Conservation (phyloP, 2,888 invertebrate genomes). For the Drosophila neonasuta region DNA sequence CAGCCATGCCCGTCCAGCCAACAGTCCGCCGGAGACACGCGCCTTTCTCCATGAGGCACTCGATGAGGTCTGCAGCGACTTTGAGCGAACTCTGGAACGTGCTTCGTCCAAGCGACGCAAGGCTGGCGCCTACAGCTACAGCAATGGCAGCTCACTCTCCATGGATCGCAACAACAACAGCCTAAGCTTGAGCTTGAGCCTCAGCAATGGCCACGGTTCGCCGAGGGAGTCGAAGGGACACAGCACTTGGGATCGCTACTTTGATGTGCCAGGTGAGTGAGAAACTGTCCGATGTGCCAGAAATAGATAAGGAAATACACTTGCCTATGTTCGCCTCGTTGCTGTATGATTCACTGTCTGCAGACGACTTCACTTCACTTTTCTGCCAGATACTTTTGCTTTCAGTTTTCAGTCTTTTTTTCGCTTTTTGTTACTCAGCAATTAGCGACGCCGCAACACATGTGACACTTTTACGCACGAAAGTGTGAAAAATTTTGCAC, state of each 20-base stretch:
- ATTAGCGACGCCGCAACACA: constrained; percentile 67
- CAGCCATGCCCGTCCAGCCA: constrained; percentile 46
- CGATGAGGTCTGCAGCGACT: constrained; percentile 87
- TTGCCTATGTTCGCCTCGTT: constrained; percentile 27
- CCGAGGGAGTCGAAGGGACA: constrained; percentile 34
- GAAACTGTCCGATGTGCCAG: neutral
- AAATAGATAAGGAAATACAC: constrained; percentile 55
- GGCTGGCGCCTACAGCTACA: constrained; percentile 38
- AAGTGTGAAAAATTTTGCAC: constrained; percentile 69
- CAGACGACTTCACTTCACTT: constrained; percentile 34
- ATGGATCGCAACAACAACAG: constrained; percentile 79
- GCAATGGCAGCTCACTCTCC: constrained; percentile 38
- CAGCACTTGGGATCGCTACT: constrained; percentile 70
- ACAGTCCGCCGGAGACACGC: constrained; percentile 81
- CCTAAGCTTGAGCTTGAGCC: constrained; percentile 53
- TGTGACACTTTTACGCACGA: constrained; percentile 74
- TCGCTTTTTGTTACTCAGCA: constrained; percentile 53
- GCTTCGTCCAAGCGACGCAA: constrained; percentile 82
- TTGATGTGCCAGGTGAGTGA: constrained; percentile 77
- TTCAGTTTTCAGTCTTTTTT: constrained; percentile 21
- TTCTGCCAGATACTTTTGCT: constrained; percentile 68
- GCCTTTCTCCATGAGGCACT: constrained; percentile 83
- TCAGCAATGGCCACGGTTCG: constrained; percentile 47
- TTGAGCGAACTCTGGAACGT: constrained; percentile 86
- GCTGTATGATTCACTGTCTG: constrained; percentile 60